Percentiles rank a stretch among this genome's conserved stretches.
Evolutionary conservation across 2,888 invertebrate species (phyloP).

Genomic region (Tenthredo notha): DNA sequence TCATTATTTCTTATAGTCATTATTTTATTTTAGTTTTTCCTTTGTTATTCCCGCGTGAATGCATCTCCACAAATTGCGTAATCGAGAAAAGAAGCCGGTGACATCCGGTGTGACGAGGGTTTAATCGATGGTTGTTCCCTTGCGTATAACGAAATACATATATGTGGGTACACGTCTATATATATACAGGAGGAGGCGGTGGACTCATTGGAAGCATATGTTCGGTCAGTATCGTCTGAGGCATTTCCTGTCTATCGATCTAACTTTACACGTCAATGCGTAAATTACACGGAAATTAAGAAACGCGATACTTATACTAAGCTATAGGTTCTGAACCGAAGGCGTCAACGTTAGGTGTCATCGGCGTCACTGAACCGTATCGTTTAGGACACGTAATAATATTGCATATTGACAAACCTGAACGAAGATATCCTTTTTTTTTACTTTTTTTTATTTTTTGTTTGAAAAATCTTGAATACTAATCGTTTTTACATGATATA

Average conservation of each 20-base stretch:
- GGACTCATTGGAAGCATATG: conserved; percentile 31
- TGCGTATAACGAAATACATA: neutral
- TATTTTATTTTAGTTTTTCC: neutral
- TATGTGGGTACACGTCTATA: neutral
- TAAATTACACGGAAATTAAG: conserved; percentile 51
- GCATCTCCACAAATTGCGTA: conserved; percentile 48
- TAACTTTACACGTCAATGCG: conserved; percentile 47
- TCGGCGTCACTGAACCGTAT: conserved; percentile 37
- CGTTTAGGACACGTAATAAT: neutral
- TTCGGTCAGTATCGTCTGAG: conserved; percentile 30
- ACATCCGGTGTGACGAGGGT: conserved; percentile 51
- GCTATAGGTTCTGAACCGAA: neutral
- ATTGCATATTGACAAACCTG: neutral
- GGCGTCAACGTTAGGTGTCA: conserved; percentile 35
- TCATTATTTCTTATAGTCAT: neutral
- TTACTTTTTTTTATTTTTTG: neutral
- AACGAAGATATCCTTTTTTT: neutral
- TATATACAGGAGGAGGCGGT: neutral
- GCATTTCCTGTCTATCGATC: conserved; percentile 50
- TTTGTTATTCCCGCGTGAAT: conserved; percentile 6
- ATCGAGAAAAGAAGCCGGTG: conserved; percentile 52
- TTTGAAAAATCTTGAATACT: neutral
- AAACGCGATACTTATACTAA: conserved; percentile 36
- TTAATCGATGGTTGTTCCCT: conserved; percentile 46
- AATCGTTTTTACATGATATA: neutral